A percentile compares a stretch with the other conserved stretches of the same genome.
These are phyloP conservation scores for Ceryle rudis DNA, from an alignment of 2,797 vertebrate species.

Conservation along the genomic window DNA sequence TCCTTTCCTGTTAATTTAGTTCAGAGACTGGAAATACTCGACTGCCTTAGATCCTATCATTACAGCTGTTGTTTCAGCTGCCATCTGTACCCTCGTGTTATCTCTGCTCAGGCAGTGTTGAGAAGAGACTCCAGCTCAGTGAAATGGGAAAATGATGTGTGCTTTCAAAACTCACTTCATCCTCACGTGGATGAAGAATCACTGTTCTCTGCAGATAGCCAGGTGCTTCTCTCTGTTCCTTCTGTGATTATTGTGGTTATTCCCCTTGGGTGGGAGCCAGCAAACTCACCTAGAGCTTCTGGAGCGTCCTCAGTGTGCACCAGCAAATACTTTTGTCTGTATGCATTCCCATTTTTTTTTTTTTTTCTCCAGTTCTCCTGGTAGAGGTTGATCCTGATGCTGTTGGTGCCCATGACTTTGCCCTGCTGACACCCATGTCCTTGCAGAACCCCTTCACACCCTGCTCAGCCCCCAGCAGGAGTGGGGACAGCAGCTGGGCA, in stretches of 20 bases:
- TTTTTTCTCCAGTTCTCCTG: fast-evolving
- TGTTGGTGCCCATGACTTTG: neutral
- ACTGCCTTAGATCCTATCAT: conserved; percentile 41
- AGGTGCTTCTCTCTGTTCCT: neutral
- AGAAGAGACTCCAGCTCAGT: neutral
- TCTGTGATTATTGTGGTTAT: conserved; percentile 17
- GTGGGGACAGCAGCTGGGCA: fast-evolving
- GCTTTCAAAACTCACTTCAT: neutral
- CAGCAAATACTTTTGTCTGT: neutral
- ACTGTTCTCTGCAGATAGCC: neutral
- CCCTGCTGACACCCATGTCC: neutral
- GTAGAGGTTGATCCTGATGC: neutral
- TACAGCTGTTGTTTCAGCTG: conserved; percentile 59
- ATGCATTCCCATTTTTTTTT: neutral
- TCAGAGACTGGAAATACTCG: conserved; percentile 5
- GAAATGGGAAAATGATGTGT: conserved; percentile 16
- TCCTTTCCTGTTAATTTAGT: conserved; percentile 50
- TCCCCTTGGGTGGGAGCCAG: conserved; percentile 16
- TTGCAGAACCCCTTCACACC: neutral
- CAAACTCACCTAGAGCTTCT: neutral
- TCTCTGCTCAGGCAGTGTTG: neutral
- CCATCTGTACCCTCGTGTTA: neutral
- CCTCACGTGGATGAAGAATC: neutral
- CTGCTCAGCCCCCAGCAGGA: neutral
- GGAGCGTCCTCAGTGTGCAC: conserved; percentile 3